These are phyloP conservation scores for Scleropages formosus DNA, from an alignment of 2,797 vertebrate species.

Conservation along the genomic window DNA sequence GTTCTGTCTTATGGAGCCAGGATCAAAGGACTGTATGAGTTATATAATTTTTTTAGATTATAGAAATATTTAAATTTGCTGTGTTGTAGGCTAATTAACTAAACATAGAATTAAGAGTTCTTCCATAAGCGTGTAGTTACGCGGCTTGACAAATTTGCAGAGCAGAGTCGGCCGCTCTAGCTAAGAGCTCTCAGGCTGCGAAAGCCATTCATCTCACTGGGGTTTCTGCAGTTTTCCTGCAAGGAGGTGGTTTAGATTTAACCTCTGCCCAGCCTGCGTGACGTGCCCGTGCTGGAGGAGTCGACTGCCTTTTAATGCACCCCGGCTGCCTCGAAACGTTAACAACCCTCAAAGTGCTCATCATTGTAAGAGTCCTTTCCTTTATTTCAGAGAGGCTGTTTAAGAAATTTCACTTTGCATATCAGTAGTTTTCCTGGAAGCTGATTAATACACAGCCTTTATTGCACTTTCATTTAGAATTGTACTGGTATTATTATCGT, in stretches of 20 bases:
- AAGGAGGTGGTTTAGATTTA: slow-evolving; percentile 26
- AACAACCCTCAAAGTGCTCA: no score
- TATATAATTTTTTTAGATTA: background rate
- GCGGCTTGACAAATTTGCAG: background rate
- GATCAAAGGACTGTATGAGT: background rate
- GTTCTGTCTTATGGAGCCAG: background rate
- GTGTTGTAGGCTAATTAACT: background rate
- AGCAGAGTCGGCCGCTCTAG: background rate
- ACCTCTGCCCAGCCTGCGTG: slow-evolving; percentile 4
- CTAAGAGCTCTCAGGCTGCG: background rate
- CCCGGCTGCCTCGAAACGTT: no score
- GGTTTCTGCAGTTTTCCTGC: slow-evolving; percentile 7
- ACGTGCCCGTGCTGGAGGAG: slow-evolving; percentile 6
- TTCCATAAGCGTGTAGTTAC: no score
- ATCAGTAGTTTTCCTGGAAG: no score
- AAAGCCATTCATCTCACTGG: slow-evolving; percentile 17
- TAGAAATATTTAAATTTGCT: background rate
- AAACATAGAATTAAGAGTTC: no score
- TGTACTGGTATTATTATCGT: no score
- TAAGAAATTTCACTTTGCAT: no score
- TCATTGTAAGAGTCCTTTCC: no score
- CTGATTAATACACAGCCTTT: no score
- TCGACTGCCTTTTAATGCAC: no score
- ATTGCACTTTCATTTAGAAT: no score
- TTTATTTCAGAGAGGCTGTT: no score